These are phyloP conservation scores for Bradypodion pumilum DNA, from an alignment of 2,797 vertebrate genomes.

Conservation along the genomic window DNA sequence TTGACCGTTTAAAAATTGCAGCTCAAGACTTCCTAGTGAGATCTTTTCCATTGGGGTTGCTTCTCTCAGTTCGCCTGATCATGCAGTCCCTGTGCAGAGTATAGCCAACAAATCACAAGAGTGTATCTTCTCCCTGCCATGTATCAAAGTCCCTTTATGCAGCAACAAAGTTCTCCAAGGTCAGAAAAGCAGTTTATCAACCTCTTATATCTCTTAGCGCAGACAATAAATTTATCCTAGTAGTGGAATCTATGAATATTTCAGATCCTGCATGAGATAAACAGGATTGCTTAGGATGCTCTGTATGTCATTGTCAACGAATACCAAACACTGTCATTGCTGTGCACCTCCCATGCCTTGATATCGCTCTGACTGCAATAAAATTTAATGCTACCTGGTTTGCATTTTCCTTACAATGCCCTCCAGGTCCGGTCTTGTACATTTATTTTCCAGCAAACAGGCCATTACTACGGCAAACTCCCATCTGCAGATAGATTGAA, in stretches of 20 bases:
- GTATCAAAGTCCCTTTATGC: slow-evolving; percentile 77
- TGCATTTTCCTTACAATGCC: slow-evolving; percentile 35
- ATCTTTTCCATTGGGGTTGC: slow-evolving; percentile 2
- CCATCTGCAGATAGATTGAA: not conserved
- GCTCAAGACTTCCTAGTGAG: slow-evolving; percentile 18
- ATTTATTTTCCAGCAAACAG: slow-evolving; percentile 24
- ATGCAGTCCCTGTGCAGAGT: slow-evolving; percentile 53
- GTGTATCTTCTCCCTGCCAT: slow-evolving; percentile 66
- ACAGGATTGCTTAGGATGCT: slow-evolving; percentile 74
- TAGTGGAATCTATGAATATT: slow-evolving; percentile 82
- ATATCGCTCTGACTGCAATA: slow-evolving; percentile 28
- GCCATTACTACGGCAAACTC: slow-evolving; percentile 17
- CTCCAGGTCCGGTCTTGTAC: slow-evolving; percentile 31
- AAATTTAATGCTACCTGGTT: slow-evolving; percentile 18
- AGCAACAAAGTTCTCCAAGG: slow-evolving; percentile 86
- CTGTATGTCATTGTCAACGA: slow-evolving; percentile 64
- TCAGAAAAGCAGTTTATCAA: slow-evolving; percentile 84
- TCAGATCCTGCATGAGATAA: slow-evolving; percentile 83
- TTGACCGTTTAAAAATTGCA: slow-evolving; percentile 2
- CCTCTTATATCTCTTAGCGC: slow-evolving; percentile 80
- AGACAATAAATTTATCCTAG: slow-evolving; percentile 84
- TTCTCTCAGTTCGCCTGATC: slow-evolving; percentile 57
- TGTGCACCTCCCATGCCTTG: slow-evolving; percentile 23
- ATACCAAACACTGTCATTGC: slow-evolving; percentile 52
- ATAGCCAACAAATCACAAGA: slow-evolving; percentile 73